Evolutionary conservation across 2,113 vertebrate genomes (phyloP), one percentile per base, ranked within the genome.

Genomic region (Chrysemys picta): DNA sequence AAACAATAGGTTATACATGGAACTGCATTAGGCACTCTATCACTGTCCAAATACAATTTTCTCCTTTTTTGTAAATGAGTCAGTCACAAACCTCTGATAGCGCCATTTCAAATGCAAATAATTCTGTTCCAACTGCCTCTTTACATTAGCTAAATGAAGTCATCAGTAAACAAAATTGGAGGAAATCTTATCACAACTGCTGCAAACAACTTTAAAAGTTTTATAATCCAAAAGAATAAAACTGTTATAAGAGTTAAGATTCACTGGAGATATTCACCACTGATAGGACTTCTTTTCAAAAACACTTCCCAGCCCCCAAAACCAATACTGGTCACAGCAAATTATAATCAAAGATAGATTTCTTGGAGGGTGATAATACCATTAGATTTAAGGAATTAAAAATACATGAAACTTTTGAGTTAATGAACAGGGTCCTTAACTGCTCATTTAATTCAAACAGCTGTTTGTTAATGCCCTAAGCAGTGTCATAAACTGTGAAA

Each of bases 371-470:
- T 98, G 98, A 98, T 98, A 98, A 98, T 98, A 98, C 98, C 98
- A 98, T 98, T 98, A 98, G 98, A 98, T 98, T 98, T 98, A 98
- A 98, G 98, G 98, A 98, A 98, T 99, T 99, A 99, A 98, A 98
- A 99, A 98, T 98, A 99, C 98, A 98, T 99, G 98, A 98, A 99
- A 99, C 98, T 99, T 99, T 99, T 99, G 98, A 98, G 98, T 98
- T 99, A 98, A 98, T 98, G 98, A 99, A 98, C 98, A 98, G 98
- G 98, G 98, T 98, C 98, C 98, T 99, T 98, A 99, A 98, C 98
- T 98, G 98, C 98, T 99, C 98, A 98, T 99, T 99, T 99, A 99
- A 99, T 99, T 98, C 98, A 99, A 99, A 98, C 98, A 99, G 98
- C 98, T 99, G 98, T 99, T 99, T 99, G 98, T 98, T 98, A 99